Conservation (phyloP, 2,113 vertebrate genomes). For the Mobula hypostoma region DNA sequence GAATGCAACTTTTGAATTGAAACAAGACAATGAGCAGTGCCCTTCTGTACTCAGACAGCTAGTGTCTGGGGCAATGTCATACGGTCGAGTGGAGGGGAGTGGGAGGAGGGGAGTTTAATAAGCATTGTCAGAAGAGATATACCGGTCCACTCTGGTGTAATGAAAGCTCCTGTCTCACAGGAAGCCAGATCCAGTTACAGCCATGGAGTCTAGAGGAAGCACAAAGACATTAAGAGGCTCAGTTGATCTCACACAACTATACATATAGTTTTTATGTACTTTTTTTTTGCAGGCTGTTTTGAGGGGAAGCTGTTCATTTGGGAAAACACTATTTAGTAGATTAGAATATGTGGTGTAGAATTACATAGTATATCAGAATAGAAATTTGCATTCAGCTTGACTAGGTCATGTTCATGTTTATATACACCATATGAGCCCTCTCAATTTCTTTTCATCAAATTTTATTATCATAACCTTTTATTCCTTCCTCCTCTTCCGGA, state of each 20-base stretch:
- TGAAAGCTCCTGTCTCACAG: background rate
- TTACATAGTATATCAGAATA: too few relatives aligned
- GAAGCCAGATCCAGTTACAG: background rate
- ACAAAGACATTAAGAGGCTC: constrained; percentile 2
- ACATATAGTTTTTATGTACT: background rate
- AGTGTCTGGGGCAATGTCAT: background rate
- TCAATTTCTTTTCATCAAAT: too few relatives aligned
- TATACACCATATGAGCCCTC: too few relatives aligned
- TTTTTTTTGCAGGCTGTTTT: background rate
- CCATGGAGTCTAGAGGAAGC: background rate
- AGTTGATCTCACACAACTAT: background rate
- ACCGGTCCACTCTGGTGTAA: too few relatives aligned
- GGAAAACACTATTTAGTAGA: too few relatives aligned
- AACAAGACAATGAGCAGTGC: background rate
- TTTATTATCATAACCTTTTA: too few relatives aligned
- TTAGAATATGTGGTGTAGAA: background rate
- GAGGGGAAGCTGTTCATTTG: background rate
- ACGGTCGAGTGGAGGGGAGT: too few relatives aligned
- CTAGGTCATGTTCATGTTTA: too few relatives aligned
- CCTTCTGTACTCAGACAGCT: background rate
- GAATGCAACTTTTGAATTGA: background rate
- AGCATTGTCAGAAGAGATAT: background rate
- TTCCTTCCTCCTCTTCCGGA: too few relatives aligned
- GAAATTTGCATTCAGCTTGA: background rate
- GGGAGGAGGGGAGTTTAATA: background rate